Evolutionary conservation across 2,888 invertebrate genomes (phyloP).

Genomic region (Agonum fuliginosum): DNA sequence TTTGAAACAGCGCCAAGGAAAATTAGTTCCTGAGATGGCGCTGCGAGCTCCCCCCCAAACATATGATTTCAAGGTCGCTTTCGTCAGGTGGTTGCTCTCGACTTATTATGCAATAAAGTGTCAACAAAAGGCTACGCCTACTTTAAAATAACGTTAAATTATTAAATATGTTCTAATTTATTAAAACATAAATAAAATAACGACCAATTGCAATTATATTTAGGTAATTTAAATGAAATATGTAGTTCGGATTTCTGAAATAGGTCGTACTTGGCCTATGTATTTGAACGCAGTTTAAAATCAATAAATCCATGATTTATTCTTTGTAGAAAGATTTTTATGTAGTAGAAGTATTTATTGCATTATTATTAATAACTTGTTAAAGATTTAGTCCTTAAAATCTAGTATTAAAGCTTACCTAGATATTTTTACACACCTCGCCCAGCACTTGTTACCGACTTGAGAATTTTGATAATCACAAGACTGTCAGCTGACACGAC

Average conservation of each 20-base stretch:
- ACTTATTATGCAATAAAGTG: conserved; percentile 57
- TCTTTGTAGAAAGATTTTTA: not conserved
- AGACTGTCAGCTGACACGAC: conserved; percentile 70
- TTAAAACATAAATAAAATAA: not conserved
- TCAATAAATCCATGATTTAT: conserved; percentile 46
- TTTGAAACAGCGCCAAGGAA: too few relatives aligned
- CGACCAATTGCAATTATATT: not conserved
- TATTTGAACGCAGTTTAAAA: conserved; percentile 39
- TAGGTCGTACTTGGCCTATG: conserved; percentile 51
- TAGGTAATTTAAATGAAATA: not conserved
- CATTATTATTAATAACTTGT: conserved; percentile 6
- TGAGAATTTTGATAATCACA: conserved; percentile 67
- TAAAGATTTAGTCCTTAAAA: conserved; percentile 1
- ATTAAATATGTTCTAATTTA: conserved; percentile 2
- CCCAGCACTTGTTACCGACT: conserved; percentile 64
- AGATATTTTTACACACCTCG: conserved; percentile 65
- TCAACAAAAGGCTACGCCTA: conserved; percentile 59
- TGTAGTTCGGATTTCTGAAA: conserved; percentile 27
- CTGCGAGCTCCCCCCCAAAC: too few relatives aligned
- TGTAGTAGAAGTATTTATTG: not conserved
- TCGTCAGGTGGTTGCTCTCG: too few relatives aligned
- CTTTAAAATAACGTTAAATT: conserved; percentile 42
- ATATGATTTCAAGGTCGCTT: too few relatives aligned
- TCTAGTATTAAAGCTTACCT: conserved; percentile 44
- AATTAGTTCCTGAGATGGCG: too few relatives aligned